Percentiles rank a stretch among this genome's conserved stretches.
These are phyloP conservation scores for Lamproptera curius DNA, from an alignment of 2,888 invertebrate species.

Conservation along the genomic window DNA sequence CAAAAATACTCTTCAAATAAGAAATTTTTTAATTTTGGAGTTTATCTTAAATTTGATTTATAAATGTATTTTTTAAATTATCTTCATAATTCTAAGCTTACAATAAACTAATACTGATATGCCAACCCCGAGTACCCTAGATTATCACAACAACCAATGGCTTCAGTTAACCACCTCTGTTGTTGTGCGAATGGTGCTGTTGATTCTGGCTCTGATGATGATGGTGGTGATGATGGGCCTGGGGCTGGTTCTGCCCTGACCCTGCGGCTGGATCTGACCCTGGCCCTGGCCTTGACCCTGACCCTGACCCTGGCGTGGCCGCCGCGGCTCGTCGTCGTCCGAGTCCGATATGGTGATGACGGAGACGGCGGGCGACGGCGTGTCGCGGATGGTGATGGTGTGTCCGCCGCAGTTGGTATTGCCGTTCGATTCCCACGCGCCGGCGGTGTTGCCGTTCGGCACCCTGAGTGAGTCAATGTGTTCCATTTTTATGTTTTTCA, in stretches of 20 bases:
- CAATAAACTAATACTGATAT: no score
- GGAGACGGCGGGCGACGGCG: conserved; percentile 95
- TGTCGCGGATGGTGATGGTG: conserved; percentile 96
- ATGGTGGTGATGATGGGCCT: conserved; percentile 29
- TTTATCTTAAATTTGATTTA: no score
- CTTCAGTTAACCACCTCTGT: conserved; percentile 42
- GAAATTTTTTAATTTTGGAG: no score
- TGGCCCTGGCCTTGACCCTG: conserved; percentile 29
- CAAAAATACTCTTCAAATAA: no score
- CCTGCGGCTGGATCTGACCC: conserved; percentile 24
- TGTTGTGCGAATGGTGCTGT: conserved; percentile 36
- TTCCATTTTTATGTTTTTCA: no score
- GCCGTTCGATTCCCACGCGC: conserved; percentile 33
- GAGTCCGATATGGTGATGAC: conserved; percentile 98
- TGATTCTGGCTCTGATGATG: conserved; percentile 30
- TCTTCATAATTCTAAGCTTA: no score
- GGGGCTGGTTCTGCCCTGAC: conserved; percentile 29
- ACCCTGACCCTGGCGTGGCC: conserved; percentile 29
- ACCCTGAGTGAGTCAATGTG: no score
- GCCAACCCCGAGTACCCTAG: neutral
- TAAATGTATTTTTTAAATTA: no score
- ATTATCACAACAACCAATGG: neutral
- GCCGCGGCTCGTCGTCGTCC: conserved; percentile 84
- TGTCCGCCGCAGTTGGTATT: conserved; percentile 78
- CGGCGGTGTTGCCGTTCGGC: conserved; percentile 5